Percentiles rank a stretch among this genome's conserved stretches.
Conservation (phyloP, 1,140 invertebrate species). For the Drosophila suzukii region DNA sequence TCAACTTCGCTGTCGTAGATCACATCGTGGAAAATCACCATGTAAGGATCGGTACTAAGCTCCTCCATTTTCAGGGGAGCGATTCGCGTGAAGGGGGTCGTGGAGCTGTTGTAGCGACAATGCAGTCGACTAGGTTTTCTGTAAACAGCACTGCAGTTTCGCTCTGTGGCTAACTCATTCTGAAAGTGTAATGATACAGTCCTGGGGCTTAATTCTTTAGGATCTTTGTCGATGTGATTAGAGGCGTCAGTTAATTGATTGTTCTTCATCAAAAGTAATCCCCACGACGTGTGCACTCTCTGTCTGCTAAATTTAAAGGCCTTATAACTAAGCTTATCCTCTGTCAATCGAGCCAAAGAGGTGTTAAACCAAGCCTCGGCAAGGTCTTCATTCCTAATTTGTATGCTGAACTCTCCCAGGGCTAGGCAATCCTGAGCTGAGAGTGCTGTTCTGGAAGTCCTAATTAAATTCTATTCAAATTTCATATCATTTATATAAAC, state of each 20-base stretch:
- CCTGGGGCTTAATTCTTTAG: not conserved
- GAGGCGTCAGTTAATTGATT: not conserved
- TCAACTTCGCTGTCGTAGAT: slow-evolving; percentile 95
- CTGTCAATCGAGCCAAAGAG: slow-evolving; percentile 7
- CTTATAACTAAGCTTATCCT: not conserved
- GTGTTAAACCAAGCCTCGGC: slow-evolving; percentile 31
- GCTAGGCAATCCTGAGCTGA: slow-evolving; percentile 27
- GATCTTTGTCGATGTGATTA: not conserved
- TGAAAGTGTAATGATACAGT: not conserved
- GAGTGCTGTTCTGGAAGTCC: slow-evolving; percentile 16
- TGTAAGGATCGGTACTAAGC: slow-evolving; percentile 91
- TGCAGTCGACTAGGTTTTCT: slow-evolving; percentile 85
- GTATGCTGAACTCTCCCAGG: slow-evolving; percentile 21
- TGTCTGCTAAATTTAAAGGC: no score
- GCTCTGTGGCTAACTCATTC: not conserved
- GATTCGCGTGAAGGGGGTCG: slow-evolving; percentile 90
- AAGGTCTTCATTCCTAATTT: not conserved
- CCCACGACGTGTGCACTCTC: not conserved
- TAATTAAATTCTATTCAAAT: not conserved
- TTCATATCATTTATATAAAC: not conserved
- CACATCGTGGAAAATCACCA: slow-evolving; percentile 95
- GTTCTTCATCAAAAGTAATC: not conserved
- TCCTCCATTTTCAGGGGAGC: slow-evolving; percentile 96
- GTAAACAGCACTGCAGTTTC: not conserved
- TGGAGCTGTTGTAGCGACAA: slow-evolving; percentile 91